These are phyloP conservation scores for Ptychoptera contaminata DNA, from an alignment of 2,888 invertebrate species.

Conservation along the genomic window DNA sequence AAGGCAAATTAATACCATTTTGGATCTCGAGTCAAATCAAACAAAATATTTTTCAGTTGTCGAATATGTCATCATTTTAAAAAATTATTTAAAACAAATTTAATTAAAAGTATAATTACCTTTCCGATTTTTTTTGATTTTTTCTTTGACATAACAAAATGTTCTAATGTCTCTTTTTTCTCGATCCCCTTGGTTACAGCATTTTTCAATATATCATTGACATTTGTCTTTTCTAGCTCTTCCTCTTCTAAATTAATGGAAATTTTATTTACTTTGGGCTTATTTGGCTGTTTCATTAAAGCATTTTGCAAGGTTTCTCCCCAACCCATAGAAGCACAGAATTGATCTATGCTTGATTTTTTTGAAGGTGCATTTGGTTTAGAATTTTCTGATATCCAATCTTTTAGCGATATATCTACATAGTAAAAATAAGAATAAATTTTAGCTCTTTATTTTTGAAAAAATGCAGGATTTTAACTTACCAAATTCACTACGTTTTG, in stretches of 20 bases:
- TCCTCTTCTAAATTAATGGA: slow-evolving; percentile 13
- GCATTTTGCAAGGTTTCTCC: slow-evolving; percentile 4
- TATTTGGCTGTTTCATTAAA: slow-evolving; percentile 12
- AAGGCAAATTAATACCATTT: slow-evolving; percentile 17
- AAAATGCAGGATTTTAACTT: background rate
- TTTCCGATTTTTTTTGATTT: slow-evolving; percentile 26
- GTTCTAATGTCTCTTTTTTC: slow-evolving; percentile 29
- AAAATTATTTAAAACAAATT: background rate
- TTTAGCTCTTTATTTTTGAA: background rate
- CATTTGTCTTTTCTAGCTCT: slow-evolving; percentile 12
- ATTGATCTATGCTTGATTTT: slow-evolving; percentile 14
- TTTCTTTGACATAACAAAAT: slow-evolving; percentile 24
- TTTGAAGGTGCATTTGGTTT: background rate
- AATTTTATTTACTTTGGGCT: slow-evolving; percentile 11
- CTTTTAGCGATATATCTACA: background rate
- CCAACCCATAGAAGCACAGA: slow-evolving; percentile 15
- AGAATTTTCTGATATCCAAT: no score
- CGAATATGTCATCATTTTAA: slow-evolving; percentile 29
- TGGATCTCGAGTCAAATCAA: slow-evolving; percentile 18
- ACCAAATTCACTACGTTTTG: no score
- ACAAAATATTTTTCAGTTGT: slow-evolving; percentile 22
- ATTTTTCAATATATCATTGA: slow-evolving; percentile 34
- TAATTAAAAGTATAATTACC: slow-evolving; percentile 16
- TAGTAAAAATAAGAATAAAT: background rate
- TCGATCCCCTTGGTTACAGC: slow-evolving; percentile 49